phyloP scores from a whole-genome alignment of 1,140 invertebrate species.

The Heliconius congener region DNA sequence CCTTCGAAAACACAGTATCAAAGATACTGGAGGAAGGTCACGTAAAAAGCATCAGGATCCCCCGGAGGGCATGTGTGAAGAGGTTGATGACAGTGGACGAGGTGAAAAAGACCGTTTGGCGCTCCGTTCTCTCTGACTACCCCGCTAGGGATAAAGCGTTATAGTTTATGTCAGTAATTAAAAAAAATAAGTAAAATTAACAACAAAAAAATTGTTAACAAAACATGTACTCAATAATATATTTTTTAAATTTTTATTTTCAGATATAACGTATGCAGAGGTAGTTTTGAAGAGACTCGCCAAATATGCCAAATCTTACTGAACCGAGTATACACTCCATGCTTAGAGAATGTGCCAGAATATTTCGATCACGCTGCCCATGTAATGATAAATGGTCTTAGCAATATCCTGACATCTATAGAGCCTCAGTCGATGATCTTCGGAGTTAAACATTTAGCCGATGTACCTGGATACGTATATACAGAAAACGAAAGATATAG shows the following conservation, averaged over 20 bases:
- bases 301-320: conserved; percentile 58
- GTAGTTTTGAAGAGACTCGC: conserved; percentile 61
- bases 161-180: too few relatives aligned
- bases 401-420: conserved; percentile 45
- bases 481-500: conserved; percentile 38
- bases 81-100: too few relatives aligned
- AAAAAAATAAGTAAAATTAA: too few relatives aligned
- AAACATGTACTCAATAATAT: background rate
- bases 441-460: conserved; percentile 44
- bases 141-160: too few relatives aligned
- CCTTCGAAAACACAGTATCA: too few relatives aligned
- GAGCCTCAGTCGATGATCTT: conserved; percentile 46
- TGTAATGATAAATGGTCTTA: conserved; percentile 64
- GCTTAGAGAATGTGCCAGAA: conserved; percentile 60
- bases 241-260: background rate
- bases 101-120: too few relatives aligned
- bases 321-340: conserved; percentile 57
- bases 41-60: too few relatives aligned
- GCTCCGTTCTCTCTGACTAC: too few relatives aligned
- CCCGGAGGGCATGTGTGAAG: too few relatives aligned
- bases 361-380: conserved; percentile 67
- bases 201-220: background rate
- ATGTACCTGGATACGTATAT: conserved; percentile 55
- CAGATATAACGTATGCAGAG: conserved; percentile 81
- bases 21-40: too few relatives aligned